Conservation (phyloP, 1,140 invertebrate species). For the Lethocerus indicus region DNA sequence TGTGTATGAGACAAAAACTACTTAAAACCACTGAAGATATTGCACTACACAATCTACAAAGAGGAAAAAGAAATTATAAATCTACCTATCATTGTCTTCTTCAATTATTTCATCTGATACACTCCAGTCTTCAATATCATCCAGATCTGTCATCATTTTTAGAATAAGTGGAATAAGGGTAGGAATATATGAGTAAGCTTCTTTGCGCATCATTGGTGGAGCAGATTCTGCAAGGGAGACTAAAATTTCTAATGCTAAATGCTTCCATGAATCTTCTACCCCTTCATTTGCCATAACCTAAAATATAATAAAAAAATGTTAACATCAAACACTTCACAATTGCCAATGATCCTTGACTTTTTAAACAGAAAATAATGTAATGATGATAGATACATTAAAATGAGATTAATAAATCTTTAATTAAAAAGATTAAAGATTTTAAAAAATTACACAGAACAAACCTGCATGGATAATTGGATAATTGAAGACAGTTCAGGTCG, state of each 20-base stretch:
- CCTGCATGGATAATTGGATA: constrained; percentile 82
- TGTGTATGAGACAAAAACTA: neutral
- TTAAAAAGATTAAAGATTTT: neutral
- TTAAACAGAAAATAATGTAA: neutral
- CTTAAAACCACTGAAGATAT: neutral
- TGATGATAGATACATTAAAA: neutral
- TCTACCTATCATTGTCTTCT: constrained; percentile 62
- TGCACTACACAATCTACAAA: neutral
- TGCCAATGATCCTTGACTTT: neutral
- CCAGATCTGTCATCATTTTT: constrained; percentile 93
- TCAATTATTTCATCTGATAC: constrained; percentile 58
- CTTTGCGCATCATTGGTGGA: constrained; percentile 87
- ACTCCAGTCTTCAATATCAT: constrained; percentile 81
- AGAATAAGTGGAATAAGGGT: constrained; percentile 65
- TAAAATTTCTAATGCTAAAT: constrained; percentile 83
- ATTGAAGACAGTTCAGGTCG: constrained; percentile 71
- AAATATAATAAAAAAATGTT: constrained; percentile 6
- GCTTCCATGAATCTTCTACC: constrained; percentile 69
- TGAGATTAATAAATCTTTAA: neutral
- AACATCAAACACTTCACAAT: neutral
- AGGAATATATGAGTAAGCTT: constrained; percentile 61
- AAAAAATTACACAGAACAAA: no score
- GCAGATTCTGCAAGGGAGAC: constrained; percentile 90
- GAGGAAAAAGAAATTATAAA: constrained; percentile 9
- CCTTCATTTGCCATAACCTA: constrained; percentile 50